Evolutionary conservation across 2,888 invertebrate species (phyloP).

Genomic region (Gari tellinella): DNA sequence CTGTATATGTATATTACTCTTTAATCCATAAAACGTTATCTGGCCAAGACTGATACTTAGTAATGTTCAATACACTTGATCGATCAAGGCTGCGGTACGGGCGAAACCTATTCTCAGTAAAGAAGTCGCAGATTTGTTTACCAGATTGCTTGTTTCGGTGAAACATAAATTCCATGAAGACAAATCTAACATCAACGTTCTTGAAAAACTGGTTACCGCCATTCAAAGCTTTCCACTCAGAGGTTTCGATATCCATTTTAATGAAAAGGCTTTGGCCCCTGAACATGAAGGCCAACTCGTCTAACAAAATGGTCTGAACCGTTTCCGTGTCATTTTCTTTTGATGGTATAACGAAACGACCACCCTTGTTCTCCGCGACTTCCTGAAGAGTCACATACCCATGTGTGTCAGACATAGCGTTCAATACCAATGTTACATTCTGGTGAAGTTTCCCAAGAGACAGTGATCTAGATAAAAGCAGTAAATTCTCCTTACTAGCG

Average conservation of each 20-base stretch:
- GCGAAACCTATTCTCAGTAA: too few relatives aligned
- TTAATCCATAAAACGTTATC: too few relatives aligned
- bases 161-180: slow-evolving; percentile 65
- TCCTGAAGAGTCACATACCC: slow-evolving; percentile 55
- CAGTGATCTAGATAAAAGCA: slow-evolving; percentile 58
- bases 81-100: too few relatives aligned
- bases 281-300: slow-evolving; percentile 63
- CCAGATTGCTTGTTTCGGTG: too few relatives aligned
- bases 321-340: slow-evolving; percentile 1
- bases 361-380: slow-evolving; percentile 65
- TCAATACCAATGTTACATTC: slow-evolving; percentile 64
- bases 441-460: slow-evolving; percentile 39
- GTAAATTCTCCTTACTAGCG: slow-evolving; percentile 50
- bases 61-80: too few relatives aligned
- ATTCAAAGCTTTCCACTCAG: slow-evolving; percentile 64
- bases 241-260: slow-evolving; percentile 76
- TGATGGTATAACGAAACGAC: slow-evolving; percentile 52
- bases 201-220: slow-evolving; percentile 66
- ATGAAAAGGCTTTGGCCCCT: slow-evolving; percentile 60
- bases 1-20: too few relatives aligned
- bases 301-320: slow-evolving; percentile 61
- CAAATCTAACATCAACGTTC: slow-evolving; percentile 61
- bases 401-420: slow-evolving; percentile 65
- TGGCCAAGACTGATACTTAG: too few relatives aligned
- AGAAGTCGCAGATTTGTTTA: too few relatives aligned